These are phyloP conservation scores for Nilaparvata lugens DNA, from an alignment of 1,140 invertebrate species.

Conservation along the genomic window DNA sequence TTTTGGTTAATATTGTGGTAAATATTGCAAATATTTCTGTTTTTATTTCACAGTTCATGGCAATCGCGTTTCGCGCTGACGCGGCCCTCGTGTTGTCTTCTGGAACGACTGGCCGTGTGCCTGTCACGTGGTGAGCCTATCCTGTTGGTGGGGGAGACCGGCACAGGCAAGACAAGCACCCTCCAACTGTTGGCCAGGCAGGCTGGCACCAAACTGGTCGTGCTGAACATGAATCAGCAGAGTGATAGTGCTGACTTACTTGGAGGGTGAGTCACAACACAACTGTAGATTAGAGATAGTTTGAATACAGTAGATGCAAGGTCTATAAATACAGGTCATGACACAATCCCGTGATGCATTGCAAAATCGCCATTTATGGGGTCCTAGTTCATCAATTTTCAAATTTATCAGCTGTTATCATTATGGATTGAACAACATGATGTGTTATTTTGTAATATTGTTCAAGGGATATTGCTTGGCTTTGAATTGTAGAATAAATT, in stretches of 20 bases:
- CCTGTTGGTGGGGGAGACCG: constrained; percentile 94
- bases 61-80: constrained; percentile 67
- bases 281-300: neutral
- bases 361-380: no score
- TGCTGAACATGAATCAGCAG: constrained; percentile 99
- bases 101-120: constrained; percentile 81
- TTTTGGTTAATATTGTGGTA: no score
- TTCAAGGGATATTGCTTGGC: no score
- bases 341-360: no score
- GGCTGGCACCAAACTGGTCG: constrained; percentile 73
- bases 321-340: no score
- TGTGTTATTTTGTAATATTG: no score
- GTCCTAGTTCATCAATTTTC: no score
- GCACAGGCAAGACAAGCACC: constrained; percentile 95
- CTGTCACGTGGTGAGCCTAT: constrained; percentile 81
- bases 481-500: no score
- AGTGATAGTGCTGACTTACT: constrained; percentile 93
- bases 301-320: no score
- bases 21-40: no score
- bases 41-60: neutral
- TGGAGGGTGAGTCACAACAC: constrained; percentile 60
- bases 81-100: constrained; percentile 60
- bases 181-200: constrained; percentile 86
- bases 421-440: no score
- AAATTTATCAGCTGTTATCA: no score